A percentile compares a stretch with the other conserved stretches of the same genome.
Evolutionary conservation across 2,797 vertebrate genomes (phyloP).

Genomic region (Eleutherodactylus coqui): DNA sequence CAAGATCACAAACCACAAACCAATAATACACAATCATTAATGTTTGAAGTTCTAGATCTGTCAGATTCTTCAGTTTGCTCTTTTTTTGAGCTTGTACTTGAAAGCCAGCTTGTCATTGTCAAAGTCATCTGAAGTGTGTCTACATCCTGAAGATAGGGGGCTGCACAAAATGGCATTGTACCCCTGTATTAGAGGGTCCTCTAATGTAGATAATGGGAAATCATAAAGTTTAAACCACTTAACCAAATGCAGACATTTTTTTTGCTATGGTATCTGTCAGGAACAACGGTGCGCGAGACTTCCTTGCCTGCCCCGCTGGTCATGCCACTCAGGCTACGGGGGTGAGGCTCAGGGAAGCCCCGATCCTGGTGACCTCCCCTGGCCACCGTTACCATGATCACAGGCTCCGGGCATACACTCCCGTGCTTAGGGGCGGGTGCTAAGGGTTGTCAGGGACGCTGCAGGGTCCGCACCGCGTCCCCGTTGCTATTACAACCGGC

Average conservation of each 20-base stretch:
- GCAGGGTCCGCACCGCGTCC: too few relatives aligned
- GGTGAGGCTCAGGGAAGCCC: too few relatives aligned
- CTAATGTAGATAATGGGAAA: neutral
- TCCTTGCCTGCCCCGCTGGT: too few relatives aligned
- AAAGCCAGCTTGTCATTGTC: slow-evolving; percentile 9
- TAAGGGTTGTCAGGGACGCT: too few relatives aligned
- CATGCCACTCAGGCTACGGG: too few relatives aligned
- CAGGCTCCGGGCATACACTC: too few relatives aligned
- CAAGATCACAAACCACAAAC: slow-evolving; percentile 5
- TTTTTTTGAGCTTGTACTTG: neutral
- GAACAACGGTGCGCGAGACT: too few relatives aligned
- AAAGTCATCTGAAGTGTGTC: neutral
- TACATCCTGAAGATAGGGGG: neutral
- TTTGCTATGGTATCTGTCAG: neutral
- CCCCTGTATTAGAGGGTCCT: neutral
- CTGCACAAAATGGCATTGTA: neutral
- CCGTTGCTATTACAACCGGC: too few relatives aligned
- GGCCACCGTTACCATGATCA: too few relatives aligned
- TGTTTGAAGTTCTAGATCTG: neutral
- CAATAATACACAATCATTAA: neutral
- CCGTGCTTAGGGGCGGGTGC: too few relatives aligned
- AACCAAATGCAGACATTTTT: neutral
- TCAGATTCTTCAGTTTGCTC: neutral
- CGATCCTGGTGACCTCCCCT: too few relatives aligned
- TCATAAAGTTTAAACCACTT: neutral